Conservation (phyloP, 1,140 invertebrate genomes). For the Drosophila kurseongensis region DNA sequence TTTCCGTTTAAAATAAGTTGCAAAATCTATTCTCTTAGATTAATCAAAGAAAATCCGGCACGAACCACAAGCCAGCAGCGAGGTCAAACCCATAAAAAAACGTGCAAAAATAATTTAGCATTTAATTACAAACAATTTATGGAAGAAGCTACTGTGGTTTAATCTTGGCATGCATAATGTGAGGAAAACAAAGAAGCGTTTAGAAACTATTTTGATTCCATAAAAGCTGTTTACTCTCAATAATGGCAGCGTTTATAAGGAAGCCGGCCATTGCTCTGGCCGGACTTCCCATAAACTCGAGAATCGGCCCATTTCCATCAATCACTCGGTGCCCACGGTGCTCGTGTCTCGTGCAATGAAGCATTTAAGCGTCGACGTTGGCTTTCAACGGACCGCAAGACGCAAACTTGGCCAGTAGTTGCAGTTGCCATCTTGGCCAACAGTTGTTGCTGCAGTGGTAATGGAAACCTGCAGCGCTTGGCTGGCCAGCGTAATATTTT, state of each 20-base stretch:
- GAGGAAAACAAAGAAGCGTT: slow-evolving; percentile 16
- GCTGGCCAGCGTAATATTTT: slow-evolving; percentile 82
- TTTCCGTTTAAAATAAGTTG: slow-evolving; percentile 12
- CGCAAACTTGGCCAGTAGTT: slow-evolving; percentile 58
- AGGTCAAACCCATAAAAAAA: slow-evolving; percentile 40
- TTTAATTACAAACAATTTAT: slow-evolving; percentile 40
- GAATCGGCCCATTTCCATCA: slow-evolving; percentile 33
- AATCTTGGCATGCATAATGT: slow-evolving; percentile 18
- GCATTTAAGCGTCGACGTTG: slow-evolving; percentile 65
- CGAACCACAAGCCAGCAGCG: slow-evolving; percentile 22
- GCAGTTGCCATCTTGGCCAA: slow-evolving; percentile 54
- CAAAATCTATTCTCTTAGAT: slow-evolving; percentile 7
- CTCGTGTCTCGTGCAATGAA: slow-evolving; percentile 47
- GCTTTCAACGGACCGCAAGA: slow-evolving; percentile 57
- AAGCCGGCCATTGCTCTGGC: slow-evolving; percentile 8
- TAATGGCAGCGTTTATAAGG: slow-evolving; percentile 9
- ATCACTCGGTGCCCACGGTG: slow-evolving; percentile 28
- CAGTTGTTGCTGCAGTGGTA: slow-evolving; percentile 58
- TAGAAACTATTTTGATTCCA: slow-evolving; percentile 11
- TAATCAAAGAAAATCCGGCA: slow-evolving; percentile 26
- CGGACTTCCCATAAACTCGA: background rate
- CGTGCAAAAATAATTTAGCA: slow-evolving; percentile 47
- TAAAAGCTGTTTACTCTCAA: slow-evolving; percentile 1
- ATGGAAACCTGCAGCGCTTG: slow-evolving; percentile 80
- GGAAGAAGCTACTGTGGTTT: slow-evolving; percentile 25